Base-by-base conservation (phyloP, 2,113 vertebrate species). In the Malaclemys terrapin region DNA sequence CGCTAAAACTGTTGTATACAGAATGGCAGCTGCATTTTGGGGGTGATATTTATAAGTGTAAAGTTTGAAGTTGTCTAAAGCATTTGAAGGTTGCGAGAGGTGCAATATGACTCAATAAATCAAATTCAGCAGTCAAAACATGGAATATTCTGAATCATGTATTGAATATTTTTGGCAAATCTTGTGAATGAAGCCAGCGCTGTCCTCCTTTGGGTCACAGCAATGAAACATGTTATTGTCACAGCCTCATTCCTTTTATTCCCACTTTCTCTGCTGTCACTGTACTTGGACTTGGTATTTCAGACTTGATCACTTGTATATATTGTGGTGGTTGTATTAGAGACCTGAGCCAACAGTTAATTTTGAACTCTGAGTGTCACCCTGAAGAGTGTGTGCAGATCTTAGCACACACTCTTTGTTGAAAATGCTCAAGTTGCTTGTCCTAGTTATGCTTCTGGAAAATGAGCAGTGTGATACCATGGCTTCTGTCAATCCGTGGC, bases 401-500 rank as follows among this genome's bases (percentile, higher is more conserved):
- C 95, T 87, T 53, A 84, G 45, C 45, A 45, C 45, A 45, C 45
- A 45, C 45, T 45, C 45, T 45, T 20, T 81, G 87, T 91, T 92
- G 80, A 88, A 93, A 94, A 75, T 89, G 82, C 22, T 94, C 22
- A 85, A 75, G 79, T 45, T 42, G 38, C 88, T 96, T 89, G 94
- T 96, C 76, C 92, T 81, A 50, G 24, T 45, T 76, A 76, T 14
- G 24, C 10, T 27, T 42, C 22, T 42, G 38, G 72, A 76, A 76
- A 45, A 76, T 76, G 38, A 76, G 24, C 42, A 45, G 89, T 62
- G 75, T 59, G 84, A 87, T 90, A 42, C 54, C 88, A 38, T 79
- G 80, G 90, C 85, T 95, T 89, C 82, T 95, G 93, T 57, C 85
- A 72, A 83, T 83, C 88, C 91, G 65, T 96, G 85, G 93, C 90